These are phyloP conservation scores for Ormia ochracea DNA, from an alignment of 2,888 invertebrate species.

Conservation along the genomic window DNA sequence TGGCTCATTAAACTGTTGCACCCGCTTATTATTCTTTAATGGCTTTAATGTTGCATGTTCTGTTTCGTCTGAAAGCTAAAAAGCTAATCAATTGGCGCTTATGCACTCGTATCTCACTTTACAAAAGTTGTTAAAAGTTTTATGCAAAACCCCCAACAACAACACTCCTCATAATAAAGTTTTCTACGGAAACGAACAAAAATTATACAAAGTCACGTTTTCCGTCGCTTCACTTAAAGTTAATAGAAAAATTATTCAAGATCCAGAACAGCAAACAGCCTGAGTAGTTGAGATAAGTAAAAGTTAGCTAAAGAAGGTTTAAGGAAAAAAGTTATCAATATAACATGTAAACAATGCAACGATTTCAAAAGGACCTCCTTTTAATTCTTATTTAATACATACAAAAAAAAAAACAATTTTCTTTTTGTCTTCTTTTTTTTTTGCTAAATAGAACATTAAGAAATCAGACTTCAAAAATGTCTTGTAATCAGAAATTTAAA, in stretches of 20 bases:
- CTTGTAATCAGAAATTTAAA: too few species aligned
- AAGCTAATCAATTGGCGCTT: slow-evolving; percentile 40
- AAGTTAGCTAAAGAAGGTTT: not conserved
- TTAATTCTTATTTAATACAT: not conserved
- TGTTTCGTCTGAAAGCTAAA: slow-evolving; percentile 24
- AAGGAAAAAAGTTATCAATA: not conserved
- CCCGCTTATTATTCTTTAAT: not conserved
- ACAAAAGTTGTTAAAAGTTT: slow-evolving; percentile 25
- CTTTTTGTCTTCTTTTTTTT: too few species aligned
- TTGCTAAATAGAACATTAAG: too few species aligned
- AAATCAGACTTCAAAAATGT: too few species aligned
- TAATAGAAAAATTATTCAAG: slow-evolving; percentile 25
- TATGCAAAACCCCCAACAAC: slow-evolving; percentile 10
- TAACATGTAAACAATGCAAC: not conserved
- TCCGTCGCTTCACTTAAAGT: slow-evolving; percentile 19
- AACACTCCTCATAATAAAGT: slow-evolving; percentile 16
- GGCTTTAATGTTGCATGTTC: slow-evolving; percentile 27
- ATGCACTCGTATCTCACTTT: slow-evolving; percentile 39
- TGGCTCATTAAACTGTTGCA: slow-evolving; percentile 12
- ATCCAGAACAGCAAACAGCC: not conserved
- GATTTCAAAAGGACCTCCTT: not conserved
- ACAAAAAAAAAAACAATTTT: too few species aligned
- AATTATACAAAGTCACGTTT: slow-evolving; percentile 47
- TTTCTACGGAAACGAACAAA: slow-evolving; percentile 8
- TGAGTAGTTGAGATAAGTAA: not conserved